Evolutionary conservation across 35 echinoderm and acorn worm species (phyloP), one percentile per base, ranked within the genome.

Genomic region (Diadema setosum): DNA sequence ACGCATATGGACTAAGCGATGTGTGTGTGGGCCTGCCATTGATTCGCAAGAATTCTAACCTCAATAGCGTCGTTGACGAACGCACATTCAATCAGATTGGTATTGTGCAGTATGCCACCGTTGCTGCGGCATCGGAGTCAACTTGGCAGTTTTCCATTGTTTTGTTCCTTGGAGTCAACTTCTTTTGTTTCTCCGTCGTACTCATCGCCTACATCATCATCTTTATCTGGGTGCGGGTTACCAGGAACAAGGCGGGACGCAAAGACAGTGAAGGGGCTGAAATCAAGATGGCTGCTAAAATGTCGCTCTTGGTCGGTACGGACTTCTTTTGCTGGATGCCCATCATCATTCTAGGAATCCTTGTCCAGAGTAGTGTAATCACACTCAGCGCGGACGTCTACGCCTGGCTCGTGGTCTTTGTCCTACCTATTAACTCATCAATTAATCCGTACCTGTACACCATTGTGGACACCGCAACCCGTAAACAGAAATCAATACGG

Each of bases 321-420:
- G 85, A 87, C 29, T 87, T 87, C 43, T 87, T 37, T 43, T 87
- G 85, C 65, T 87, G 85, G 85, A 41, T 87, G 34, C 85, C 85
- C 2, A 78, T 87, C 15, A 75, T 74, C 24, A 30, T 78, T 27
- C 44, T 87, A 26, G 85, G 85, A 29, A 87, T 78, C 2, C 27
- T 87, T 12, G 61, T 46, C 39, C 69, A 75, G 39, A 42, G 65
- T 9, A 46, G 46, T 14, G 33, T 65, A 9, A 58, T 59, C 17
- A 59, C 55, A 39, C 55, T 85, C 1, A 49, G 29, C 30, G 4
- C 59, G 3, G 55, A 63, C 12, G 59, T 87, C 1, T 87, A 75
- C 49, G 85, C 64, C 5, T 87, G 85, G 85, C 50, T 63, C 4
- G 85, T 65, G 37, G 46, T 50, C 0, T 75, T 87, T 42, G 63